Conservation (phyloP, 2,797 vertebrate genomes). For the Babyrousa celebensis region DNA sequence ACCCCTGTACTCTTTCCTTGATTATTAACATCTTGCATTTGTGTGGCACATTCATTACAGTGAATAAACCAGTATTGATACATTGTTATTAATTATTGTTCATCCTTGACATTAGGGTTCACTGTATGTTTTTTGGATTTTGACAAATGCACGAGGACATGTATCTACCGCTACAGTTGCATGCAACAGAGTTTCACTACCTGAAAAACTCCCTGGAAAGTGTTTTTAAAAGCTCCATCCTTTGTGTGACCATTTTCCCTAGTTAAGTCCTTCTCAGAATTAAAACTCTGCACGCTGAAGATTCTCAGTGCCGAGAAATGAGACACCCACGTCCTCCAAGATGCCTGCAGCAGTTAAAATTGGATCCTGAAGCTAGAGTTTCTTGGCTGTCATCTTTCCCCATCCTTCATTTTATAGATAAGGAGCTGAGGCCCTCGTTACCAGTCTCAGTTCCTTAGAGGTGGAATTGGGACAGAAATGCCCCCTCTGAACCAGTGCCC, state of each 20-base stretch:
- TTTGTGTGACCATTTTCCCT: not conserved
- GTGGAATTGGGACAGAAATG: rapidly evolving
- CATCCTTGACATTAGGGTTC: not conserved
- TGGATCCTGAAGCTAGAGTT: not conserved
- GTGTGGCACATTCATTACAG: not conserved
- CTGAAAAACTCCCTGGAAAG: not conserved
- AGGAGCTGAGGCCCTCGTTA: too few relatives aligned
- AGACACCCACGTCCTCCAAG: rapidly evolving
- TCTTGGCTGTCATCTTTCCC: too few relatives aligned
- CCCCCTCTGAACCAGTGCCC: too few relatives aligned
- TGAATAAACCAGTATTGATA: not conserved
- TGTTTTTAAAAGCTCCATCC: not conserved
- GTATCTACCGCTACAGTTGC: not conserved
- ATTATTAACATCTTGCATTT: not conserved
- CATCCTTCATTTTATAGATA: not conserved
- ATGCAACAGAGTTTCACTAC: not conserved
- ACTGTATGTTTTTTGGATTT: not conserved
- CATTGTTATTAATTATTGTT: not conserved
- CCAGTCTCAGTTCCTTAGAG: not conserved
- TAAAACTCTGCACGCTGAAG: not conserved
- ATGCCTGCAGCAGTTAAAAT: not conserved
- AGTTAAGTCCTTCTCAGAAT: not conserved
- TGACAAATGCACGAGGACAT: rapidly evolving
- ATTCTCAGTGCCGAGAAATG: not conserved
- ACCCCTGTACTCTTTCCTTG: not conserved